phyloP scores from a whole-genome alignment of 2,797 vertebrate species.

The Channallabes apus region DNA sequence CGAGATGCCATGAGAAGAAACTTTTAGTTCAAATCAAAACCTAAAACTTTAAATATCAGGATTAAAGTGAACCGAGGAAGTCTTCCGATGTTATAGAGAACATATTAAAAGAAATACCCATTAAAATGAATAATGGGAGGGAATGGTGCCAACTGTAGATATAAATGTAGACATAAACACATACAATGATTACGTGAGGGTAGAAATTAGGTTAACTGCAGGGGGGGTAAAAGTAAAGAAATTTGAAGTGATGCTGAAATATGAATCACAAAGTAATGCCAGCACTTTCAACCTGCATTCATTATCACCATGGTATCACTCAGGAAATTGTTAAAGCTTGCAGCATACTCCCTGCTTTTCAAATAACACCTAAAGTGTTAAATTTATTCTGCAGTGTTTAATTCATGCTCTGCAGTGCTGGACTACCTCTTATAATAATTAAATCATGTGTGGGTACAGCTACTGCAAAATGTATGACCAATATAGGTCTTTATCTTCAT shows the following conservation, averaged over 20 bases:
- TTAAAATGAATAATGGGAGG: background rate
- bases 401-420: background rate
- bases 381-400: background rate
- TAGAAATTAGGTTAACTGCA: background rate
- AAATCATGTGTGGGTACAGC: background rate
- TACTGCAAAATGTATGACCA: background rate
- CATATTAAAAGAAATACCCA: background rate
- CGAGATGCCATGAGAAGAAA: conserved; percentile 10
- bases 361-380: conserved; percentile 17
- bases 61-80: background rate
- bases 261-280: background rate
- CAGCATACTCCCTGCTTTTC: conserved; percentile 16
- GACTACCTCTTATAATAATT: background rate
- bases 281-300: background rate
- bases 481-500: background rate
- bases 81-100: background rate
- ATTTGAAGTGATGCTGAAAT: background rate
- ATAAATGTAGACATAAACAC: conserved; percentile 1
- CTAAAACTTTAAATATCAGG: background rate
- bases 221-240: background rate
- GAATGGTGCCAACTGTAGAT: background rate
- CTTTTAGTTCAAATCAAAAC: background rate
- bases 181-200: too few relatives aligned
- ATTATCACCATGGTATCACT: background rate
- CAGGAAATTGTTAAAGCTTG: conserved; percentile 17